These are phyloP conservation scores for Parazoanthus swiftii DNA, from an alignment of 92 coral and sea anemone genomes.

Conservation along the genomic window DNA sequence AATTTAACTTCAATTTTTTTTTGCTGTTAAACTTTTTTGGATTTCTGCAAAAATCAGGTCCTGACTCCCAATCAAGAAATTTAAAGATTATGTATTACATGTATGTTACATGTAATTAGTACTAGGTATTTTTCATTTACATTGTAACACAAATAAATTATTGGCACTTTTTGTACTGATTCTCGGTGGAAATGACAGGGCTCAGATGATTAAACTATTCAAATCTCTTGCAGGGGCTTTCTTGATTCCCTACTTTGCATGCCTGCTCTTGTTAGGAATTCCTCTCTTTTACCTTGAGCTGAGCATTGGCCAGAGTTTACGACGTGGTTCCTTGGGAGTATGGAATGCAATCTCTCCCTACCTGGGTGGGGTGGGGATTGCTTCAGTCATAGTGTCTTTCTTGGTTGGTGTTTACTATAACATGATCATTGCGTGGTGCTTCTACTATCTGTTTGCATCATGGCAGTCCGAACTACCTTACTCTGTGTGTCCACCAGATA, in stretches of 20 bases:
- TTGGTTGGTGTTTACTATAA: slow-evolving; percentile 91
- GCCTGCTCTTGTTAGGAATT: slow-evolving; percentile 74
- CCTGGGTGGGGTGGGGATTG: slow-evolving; percentile 92
- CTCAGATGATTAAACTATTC: neutral
- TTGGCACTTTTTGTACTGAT: too few species aligned
- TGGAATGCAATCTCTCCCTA: slow-evolving; percentile 94
- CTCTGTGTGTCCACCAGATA: slow-evolving; percentile 50
- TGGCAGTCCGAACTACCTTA: slow-evolving; percentile 83
- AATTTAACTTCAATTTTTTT: too few species aligned
- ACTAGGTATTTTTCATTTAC: too few species aligned
- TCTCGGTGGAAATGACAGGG: neutral
- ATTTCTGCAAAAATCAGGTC: too few species aligned
- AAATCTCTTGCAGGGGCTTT: slow-evolving; percentile 74
- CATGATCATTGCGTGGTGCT: slow-evolving; percentile 96
- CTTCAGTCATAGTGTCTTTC: slow-evolving; percentile 79
- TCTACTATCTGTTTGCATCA: slow-evolving; percentile 86
- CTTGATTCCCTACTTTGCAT: slow-evolving; percentile 82
- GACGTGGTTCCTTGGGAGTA: slow-evolving; percentile 94
- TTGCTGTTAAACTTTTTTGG: too few species aligned
- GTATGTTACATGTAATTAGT: too few species aligned
- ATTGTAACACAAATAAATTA: too few species aligned
- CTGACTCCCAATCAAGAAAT: too few species aligned
- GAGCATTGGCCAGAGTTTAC: slow-evolving; percentile 92
- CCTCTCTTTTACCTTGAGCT: slow-evolving; percentile 88
- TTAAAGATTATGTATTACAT: too few species aligned